A percentile compares a stretch with the other conserved stretches of the same genome.
Evolutionary conservation across 2,888 invertebrate species (phyloP).

Genomic region (Erebia aethiops): DNA sequence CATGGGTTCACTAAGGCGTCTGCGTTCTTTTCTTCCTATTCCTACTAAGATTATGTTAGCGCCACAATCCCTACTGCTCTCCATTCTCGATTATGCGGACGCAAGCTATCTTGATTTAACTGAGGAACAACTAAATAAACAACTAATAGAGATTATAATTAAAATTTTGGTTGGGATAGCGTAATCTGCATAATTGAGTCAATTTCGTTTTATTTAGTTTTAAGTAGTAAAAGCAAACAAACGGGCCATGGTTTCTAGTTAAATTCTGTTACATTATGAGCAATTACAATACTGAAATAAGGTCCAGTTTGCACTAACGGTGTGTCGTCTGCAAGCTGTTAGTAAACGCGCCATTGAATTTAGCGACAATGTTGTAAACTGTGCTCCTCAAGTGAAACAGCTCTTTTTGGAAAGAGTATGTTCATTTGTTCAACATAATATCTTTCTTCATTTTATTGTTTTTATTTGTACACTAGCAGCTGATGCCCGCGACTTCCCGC

Average conservation of each 20-base stretch:
- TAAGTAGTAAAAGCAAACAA: background rate
- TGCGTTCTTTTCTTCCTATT: too few species aligned
- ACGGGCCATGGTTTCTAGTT: background rate
- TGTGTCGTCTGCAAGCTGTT: constrained; percentile 23
- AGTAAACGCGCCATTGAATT: constrained; percentile 29
- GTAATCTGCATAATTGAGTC: background rate
- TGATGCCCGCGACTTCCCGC: too few species aligned
- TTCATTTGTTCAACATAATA: too few species aligned
- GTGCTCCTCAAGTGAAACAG: background rate
- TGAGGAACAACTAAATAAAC: too few species aligned
- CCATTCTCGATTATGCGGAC: too few species aligned
- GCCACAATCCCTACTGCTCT: too few species aligned
- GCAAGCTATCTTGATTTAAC: too few species aligned
- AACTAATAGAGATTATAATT: too few species aligned
- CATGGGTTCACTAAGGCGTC: too few species aligned
- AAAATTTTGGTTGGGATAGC: too few species aligned
- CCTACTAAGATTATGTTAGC: too few species aligned
- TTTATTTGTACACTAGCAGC: constrained; percentile 1
- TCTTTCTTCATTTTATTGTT: background rate
- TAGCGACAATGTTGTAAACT: constrained; percentile 9
- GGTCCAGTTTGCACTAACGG: constrained; percentile 18
- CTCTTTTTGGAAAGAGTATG: background rate
- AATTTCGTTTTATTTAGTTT: background rate
- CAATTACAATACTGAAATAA: background rate
- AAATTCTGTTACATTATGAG: background rate